Evolutionary conservation across 2,797 vertebrate species (phyloP).

Genomic region (Vireo griseus): DNA sequence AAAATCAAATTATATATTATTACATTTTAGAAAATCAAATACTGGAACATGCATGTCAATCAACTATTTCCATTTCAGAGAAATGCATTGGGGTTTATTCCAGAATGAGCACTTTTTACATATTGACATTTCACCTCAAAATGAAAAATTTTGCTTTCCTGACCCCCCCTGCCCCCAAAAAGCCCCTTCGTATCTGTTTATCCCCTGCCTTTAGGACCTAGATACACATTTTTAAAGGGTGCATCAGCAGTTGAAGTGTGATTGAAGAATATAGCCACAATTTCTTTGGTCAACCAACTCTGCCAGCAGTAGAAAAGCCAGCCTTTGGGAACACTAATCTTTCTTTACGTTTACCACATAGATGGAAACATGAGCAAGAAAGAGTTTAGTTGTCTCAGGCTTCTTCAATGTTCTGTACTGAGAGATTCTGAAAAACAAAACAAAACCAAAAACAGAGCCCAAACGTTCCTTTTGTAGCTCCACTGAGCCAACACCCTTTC

Average conservation of each 20-base stretch:
- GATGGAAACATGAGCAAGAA: not conserved
- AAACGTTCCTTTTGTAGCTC: not conserved
- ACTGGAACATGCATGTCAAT: not conserved
- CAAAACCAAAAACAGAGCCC: not conserved
- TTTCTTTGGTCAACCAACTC: not conserved
- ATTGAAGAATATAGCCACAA: not conserved
- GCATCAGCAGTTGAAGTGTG: not conserved
- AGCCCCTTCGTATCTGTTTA: not conserved
- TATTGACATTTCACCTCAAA: not conserved
- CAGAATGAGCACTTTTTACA: not conserved
- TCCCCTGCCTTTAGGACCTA: not conserved
- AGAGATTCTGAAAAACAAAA: not conserved
- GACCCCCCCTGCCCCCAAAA: fast-evolving
- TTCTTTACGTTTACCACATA: not conserved
- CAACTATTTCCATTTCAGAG: not conserved
- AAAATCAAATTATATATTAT: not conserved
- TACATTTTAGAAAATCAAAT: not conserved
- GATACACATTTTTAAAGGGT: not conserved
- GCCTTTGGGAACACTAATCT: not conserved
- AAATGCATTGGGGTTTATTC: not conserved
- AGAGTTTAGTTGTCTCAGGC: not conserved
- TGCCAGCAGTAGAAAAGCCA: not conserved
- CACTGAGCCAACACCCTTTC: not conserved
- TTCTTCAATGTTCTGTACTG: not conserved
- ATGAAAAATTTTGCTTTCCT: not conserved